A percentile compares a stretch with the other conserved stretches of the same genome.
These are phyloP conservation scores for Dromaius novaehollandiae DNA, from an alignment of 2,113 vertebrate genomes.

Conservation along the genomic window DNA sequence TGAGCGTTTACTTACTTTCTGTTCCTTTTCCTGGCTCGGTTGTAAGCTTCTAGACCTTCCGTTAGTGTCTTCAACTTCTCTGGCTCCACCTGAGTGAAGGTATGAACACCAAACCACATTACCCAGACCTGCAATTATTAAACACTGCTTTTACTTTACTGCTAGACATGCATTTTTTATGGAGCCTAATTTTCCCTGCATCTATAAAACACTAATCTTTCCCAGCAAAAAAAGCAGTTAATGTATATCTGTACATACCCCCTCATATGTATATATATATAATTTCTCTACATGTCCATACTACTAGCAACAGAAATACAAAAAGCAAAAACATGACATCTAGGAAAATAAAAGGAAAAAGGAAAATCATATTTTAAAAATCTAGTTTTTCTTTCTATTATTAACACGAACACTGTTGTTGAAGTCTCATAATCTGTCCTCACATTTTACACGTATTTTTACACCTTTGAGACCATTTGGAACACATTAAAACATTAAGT, in stretches of 20 bases:
- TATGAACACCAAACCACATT: slow-evolving; percentile 73
- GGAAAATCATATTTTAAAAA: accelerated
- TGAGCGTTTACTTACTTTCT: slow-evolving; percentile 86
- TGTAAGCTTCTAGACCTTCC: slow-evolving; percentile 94
- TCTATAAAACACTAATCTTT: background rate
- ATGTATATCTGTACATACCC: accelerated
- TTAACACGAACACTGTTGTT: background rate
- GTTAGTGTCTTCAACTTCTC: slow-evolving; percentile 97
- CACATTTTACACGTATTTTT: background rate
- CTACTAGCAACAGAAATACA: background rate
- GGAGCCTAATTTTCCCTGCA: background rate
- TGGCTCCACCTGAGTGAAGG: slow-evolving; percentile 89
- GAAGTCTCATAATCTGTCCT: background rate
- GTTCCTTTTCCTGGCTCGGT: slow-evolving; percentile 90
- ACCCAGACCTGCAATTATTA: slow-evolving; percentile 65
- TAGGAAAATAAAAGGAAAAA: accelerated
- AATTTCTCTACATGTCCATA: background rate
- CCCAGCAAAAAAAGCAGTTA: background rate
- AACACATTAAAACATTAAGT: background rate
- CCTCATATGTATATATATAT: accelerated
- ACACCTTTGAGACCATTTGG: background rate
- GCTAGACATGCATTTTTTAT: background rate
- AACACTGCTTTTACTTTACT: slow-evolving; percentile 4
- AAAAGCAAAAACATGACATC: accelerated
- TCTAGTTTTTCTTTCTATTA: background rate